Percentiles rank a stretch among this genome's conserved stretches.
phyloP scores from a whole-genome alignment of 2,888 invertebrate genomes.

The Eupithecia abbreviata region DNA sequence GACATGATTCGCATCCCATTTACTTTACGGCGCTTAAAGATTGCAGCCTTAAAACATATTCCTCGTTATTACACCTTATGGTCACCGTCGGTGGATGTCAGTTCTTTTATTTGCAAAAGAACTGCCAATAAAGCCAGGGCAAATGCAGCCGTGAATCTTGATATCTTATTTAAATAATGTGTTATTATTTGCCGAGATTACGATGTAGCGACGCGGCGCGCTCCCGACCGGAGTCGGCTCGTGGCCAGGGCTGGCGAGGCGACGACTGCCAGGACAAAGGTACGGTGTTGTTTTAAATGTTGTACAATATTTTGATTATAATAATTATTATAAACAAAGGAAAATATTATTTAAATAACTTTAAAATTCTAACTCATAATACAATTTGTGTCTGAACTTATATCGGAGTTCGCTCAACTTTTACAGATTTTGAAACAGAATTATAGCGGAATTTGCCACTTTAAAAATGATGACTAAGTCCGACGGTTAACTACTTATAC shows the following conservation, averaged over 20 bases:
- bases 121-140: constrained; percentile 16
- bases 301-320: too few relatives aligned
- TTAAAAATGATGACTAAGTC: background rate
- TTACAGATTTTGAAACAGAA: background rate
- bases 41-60: background rate
- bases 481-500: background rate
- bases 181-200: constrained; percentile 24
- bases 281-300: too few relatives aligned
- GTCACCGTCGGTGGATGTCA: background rate
- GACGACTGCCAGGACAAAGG: background rate
- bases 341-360: too few relatives aligned
- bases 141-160: constrained; percentile 33
- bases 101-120: constrained; percentile 13
- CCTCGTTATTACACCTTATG: background rate
- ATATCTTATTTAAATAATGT: constrained; percentile 38
- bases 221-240: constrained; percentile 16
- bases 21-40: constrained; percentile 7
- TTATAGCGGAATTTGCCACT: background rate
- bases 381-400: too few relatives aligned
- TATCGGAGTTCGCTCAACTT: background rate
- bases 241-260: constrained; percentile 17
- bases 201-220: constrained; percentile 27
- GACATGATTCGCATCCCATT: background rate
- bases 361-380: too few relatives aligned
- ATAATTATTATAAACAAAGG: too few relatives aligned